Evolutionary conservation across 2,797 vertebrate genomes (phyloP).

Genomic region (Pipistrellus pygmaeus): DNA sequence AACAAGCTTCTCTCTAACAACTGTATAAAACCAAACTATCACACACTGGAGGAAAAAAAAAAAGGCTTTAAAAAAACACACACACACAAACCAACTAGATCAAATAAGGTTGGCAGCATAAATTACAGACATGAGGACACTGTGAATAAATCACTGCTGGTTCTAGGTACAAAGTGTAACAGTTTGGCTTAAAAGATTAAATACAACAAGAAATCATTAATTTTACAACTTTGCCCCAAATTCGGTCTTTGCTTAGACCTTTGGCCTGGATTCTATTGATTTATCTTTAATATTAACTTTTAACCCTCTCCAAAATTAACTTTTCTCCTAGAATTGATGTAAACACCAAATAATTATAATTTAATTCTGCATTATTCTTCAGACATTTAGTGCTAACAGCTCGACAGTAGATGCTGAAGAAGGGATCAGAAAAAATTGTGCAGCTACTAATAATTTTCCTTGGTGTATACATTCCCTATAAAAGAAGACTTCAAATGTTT

Average conservation of each 20-base stretch:
- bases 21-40: not conserved
- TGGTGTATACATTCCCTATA: not conserved
- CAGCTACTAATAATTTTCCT: not conserved
- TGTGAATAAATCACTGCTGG: slow-evolving; percentile 16
- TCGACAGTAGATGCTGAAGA: not conserved
- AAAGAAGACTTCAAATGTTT: slow-evolving; percentile 15
- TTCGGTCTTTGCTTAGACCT: not conserved
- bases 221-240: slow-evolving; percentile 30
- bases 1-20: slow-evolving; percentile 64
- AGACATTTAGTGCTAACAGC: not conserved
- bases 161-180: not conserved
- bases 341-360: slow-evolving; percentile 22
- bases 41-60: not conserved
- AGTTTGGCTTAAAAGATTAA: slow-evolving; percentile 26
- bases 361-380: slow-evolving; percentile 32
- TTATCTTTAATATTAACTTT: slow-evolving; percentile 36
- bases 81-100: not conserved
- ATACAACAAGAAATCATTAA: slow-evolving; percentile 23
- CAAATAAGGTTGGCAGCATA: slow-evolving; percentile 39
- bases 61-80: not conserved
- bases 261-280: not conserved
- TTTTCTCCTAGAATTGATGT: not conserved
- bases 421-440: not conserved
- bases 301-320: not conserved
- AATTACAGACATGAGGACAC: slow-evolving; percentile 47